A percentile compares a stretch with the other conserved stretches of the same genome.
These are phyloP conservation scores for Lutraria rhynchaena DNA, from an alignment of 1,140 invertebrate genomes.

Conservation along the genomic window DNA sequence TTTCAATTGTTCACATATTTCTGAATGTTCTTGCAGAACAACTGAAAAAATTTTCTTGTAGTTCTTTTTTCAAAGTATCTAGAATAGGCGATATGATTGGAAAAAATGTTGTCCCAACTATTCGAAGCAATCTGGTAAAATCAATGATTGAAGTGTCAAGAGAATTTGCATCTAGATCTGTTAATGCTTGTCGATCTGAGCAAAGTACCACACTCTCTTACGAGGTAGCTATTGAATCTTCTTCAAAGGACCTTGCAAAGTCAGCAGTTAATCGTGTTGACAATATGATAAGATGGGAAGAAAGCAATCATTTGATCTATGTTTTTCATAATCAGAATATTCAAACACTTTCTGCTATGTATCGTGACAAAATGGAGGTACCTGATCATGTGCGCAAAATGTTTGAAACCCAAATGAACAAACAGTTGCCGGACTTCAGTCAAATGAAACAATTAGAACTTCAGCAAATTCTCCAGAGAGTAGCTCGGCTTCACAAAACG, in stretches of 20 bases:
- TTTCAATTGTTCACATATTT: slow-evolving; percentile 61
- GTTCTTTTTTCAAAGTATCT: slow-evolving; percentile 63
- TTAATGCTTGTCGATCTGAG: slow-evolving; percentile 59
- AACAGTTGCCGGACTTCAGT: slow-evolving; percentile 44
- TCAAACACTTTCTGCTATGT: slow-evolving; percentile 65
- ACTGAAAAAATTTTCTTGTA: slow-evolving; percentile 68
- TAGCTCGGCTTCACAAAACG: slow-evolving; percentile 35
- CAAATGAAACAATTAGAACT: slow-evolving; percentile 48
- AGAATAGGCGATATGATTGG: slow-evolving; percentile 57
- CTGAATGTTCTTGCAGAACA: slow-evolving; percentile 67
- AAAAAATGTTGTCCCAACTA: background rate
- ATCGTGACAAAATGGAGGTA: slow-evolving; percentile 55
- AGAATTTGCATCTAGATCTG: slow-evolving; percentile 67
- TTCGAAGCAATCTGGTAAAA: slow-evolving; percentile 58
- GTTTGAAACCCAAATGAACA: slow-evolving; percentile 67
- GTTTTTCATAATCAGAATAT: slow-evolving; percentile 66
- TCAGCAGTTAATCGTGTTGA: slow-evolving; percentile 22
- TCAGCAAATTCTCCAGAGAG: slow-evolving; percentile 54
- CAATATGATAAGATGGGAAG: slow-evolving; percentile 68
- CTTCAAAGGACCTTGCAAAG: background rate
- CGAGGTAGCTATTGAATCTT: background rate
- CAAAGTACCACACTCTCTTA: slow-evolving; percentile 43
- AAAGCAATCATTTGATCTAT: slow-evolving; percentile 68
- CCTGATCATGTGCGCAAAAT: slow-evolving; percentile 60
- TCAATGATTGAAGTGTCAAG: slow-evolving; percentile 58